phyloP scores from a whole-genome alignment of 2,888 invertebrate genomes.

The Eupithecia abbreviata region DNA sequence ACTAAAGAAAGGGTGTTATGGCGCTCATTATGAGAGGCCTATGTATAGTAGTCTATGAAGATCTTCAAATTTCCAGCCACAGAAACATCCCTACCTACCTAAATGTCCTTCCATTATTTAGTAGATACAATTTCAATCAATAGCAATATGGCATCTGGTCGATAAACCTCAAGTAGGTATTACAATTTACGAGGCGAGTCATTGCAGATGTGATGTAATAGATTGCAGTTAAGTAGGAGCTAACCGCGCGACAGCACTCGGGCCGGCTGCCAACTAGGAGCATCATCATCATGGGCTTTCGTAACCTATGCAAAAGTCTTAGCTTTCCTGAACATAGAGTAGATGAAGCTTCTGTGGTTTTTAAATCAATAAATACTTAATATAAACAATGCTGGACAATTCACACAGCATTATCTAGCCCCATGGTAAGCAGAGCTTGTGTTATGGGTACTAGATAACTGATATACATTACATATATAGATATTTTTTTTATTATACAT shows the following conservation, averaged over 20 bases:
- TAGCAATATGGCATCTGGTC: constrained; percentile 9
- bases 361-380: no score
- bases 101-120: background rate
- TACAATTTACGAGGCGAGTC: constrained; percentile 6
- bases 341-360: no score
- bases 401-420: no score
- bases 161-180: constrained; percentile 11
- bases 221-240: constrained; percentile 22
- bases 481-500: no score
- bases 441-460: no score
- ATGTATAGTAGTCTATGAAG: background rate
- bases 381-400: no score
- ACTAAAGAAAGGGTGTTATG: no score
- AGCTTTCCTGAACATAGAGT: no score
- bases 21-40: background rate
- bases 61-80: background rate
- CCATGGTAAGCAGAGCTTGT: no score
- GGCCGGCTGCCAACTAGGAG: constrained; percentile 22
- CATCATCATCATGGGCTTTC: background rate
- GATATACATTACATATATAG: no score
- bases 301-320: background rate
- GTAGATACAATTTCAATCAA: constrained; percentile 11
- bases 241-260: constrained; percentile 13
- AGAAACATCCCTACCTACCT: background rate
- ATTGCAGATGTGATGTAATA: constrained; percentile 23